Percentiles rank a stretch among this genome's conserved stretches.
Conservation (phyloP, 2,113 vertebrate species). For the Festucalex cinctus region DNA sequence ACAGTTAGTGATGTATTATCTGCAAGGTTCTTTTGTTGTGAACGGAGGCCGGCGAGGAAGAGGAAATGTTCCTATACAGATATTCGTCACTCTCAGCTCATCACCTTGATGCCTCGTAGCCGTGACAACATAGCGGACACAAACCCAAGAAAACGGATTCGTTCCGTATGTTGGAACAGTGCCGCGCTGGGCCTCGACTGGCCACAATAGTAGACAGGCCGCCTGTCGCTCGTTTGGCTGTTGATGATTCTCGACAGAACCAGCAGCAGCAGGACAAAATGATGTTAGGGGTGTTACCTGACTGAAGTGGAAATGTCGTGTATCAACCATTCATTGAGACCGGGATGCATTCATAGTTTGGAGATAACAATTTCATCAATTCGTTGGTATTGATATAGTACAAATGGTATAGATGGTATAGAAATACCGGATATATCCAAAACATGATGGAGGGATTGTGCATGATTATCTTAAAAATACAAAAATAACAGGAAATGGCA, state of each 20-base stretch:
- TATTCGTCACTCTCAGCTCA: slow-evolving; percentile 77
- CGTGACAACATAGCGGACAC: slow-evolving; percentile 63
- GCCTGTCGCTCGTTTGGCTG: slow-evolving; percentile 19
- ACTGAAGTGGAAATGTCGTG: slow-evolving; percentile 3
- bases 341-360: neutral
- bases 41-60: slow-evolving; percentile 65
- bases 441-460: too few species aligned
- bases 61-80: slow-evolving; percentile 75
- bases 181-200: slow-evolving; percentile 35
- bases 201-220: slow-evolving; percentile 48
- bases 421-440: neutral
- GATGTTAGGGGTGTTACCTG: neutral
- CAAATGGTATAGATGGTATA: neutral
- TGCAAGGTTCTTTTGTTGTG: slow-evolving; percentile 66
- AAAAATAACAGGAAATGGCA: too few species aligned
- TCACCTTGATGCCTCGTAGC: slow-evolving; percentile 60
- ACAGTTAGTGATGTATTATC: slow-evolving; percentile 67
- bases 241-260: slow-evolving; percentile 2
- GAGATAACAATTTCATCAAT: neutral
- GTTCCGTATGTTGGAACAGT: slow-evolving; percentile 62
- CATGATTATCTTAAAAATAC: too few species aligned
- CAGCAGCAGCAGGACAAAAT: slow-evolving; percentile 6
- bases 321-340: neutral
- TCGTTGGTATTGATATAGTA: neutral
- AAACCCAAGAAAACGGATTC: slow-evolving; percentile 51